These are phyloP conservation scores for Biston betularia DNA, from an alignment of 2,888 invertebrate genomes.

Conservation along the genomic window DNA sequence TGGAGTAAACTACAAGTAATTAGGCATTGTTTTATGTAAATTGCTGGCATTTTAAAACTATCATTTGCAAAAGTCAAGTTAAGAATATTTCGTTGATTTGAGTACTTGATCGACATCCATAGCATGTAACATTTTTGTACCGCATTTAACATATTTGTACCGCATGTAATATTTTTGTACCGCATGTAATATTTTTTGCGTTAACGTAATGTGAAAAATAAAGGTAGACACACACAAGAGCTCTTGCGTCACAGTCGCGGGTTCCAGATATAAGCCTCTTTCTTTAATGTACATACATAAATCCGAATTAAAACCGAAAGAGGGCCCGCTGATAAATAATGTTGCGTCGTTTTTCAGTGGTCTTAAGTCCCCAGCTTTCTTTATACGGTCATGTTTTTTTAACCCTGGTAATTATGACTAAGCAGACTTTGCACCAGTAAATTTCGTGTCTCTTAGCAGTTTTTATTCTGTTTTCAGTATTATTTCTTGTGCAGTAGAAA, in stretches of 20 bases:
- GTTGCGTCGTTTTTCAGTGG: conserved; percentile 78
- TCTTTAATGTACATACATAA: conserved; percentile 81
- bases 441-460: conserved; percentile 49
- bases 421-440: conserved; percentile 64
- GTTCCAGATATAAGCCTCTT: conserved; percentile 67
- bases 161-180: too few relatives aligned
- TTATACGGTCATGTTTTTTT: conserved; percentile 73
- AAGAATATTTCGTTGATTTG: too few relatives aligned
- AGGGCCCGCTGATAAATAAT: conserved; percentile 78
- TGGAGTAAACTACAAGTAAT: too few relatives aligned
- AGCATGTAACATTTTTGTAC: too few relatives aligned
- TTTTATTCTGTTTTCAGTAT: conserved; percentile 49
- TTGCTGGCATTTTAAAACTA: too few relatives aligned
- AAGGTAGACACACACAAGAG: conserved; percentile 48
- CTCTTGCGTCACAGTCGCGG: conserved; percentile 56
- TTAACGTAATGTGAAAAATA: conserved; percentile 29
- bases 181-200: conserved; percentile 10
- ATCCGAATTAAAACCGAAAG: conserved; percentile 82
- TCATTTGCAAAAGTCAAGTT: too few relatives aligned
- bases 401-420: conserved; percentile 78
- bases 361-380: conserved; percentile 76
- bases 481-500: background rate
- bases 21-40: too few relatives aligned
- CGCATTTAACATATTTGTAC: background rate
- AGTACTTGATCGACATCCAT: too few relatives aligned